Conservation (phyloP, 2,888 invertebrate genomes). For the Ecliptopera silaceata region DNA sequence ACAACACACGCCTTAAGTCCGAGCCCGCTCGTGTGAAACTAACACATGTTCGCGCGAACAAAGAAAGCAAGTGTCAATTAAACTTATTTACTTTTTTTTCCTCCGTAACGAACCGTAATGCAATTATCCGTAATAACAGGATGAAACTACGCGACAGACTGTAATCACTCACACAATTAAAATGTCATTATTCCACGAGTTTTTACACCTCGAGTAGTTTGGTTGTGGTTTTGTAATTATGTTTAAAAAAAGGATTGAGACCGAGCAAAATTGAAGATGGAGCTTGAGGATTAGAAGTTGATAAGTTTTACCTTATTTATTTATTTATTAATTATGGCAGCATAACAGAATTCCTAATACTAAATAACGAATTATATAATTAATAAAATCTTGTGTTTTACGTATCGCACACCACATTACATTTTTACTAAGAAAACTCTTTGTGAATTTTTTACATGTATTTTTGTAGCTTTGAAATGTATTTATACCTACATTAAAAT, state of each 20-base stretch:
- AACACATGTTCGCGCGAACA: conserved; percentile 72
- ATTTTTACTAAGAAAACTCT: too few relatives aligned
- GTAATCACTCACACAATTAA: conserved; percentile 79
- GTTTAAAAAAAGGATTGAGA: conserved; percentile 37
- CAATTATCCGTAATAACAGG: conserved; percentile 82
- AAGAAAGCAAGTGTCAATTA: conserved; percentile 79
- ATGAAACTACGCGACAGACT: conserved; percentile 74
- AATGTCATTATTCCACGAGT: conserved; percentile 77
- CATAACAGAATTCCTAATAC: too few relatives aligned
- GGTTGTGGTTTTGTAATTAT: conserved; percentile 49
- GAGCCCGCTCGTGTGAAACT: conserved; percentile 59
- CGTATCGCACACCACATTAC: too few relatives aligned
- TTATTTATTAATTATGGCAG: too few relatives aligned
- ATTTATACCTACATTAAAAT: too few relatives aligned
- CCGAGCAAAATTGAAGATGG: conserved; percentile 17
- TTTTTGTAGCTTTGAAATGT: too few relatives aligned
- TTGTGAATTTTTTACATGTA: too few relatives aligned
- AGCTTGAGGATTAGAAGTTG: conserved; percentile 1
- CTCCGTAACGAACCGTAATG: conserved; percentile 80
- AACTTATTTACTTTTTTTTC: conserved; percentile 74
- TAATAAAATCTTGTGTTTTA: too few relatives aligned
- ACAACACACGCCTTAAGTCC: conserved; percentile 8
- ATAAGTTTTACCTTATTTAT: background rate
- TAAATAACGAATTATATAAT: too few relatives aligned
- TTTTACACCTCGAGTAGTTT: conserved; percentile 71